These are phyloP conservation scores for Scaptomyza tumidula DNA, from an alignment of 2,888 invertebrate genomes.

Conservation along the genomic window DNA sequence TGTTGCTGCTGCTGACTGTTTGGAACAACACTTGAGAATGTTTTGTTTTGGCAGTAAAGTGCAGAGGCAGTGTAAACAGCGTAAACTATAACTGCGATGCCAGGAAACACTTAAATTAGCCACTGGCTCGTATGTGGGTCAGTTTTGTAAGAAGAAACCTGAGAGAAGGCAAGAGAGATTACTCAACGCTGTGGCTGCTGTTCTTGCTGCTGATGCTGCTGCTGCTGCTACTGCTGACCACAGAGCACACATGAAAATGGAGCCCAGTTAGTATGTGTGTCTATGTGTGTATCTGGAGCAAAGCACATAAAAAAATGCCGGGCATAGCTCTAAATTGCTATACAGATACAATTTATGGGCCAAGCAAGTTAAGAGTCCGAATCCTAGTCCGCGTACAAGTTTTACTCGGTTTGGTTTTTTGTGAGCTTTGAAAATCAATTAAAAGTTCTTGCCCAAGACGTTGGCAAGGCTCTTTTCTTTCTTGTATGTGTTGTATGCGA, in stretches of 20 bases:
- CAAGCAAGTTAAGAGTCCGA: slow-evolving; percentile 61
- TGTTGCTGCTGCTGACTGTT: slow-evolving; percentile 25
- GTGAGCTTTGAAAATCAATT: slow-evolving; percentile 70
- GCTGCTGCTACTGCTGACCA: slow-evolving; percentile 59
- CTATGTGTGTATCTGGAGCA: slow-evolving; percentile 42
- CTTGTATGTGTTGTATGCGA: slow-evolving; percentile 6
- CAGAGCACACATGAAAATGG: slow-evolving; percentile 60
- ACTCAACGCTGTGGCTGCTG: slow-evolving; percentile 56
- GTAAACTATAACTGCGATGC: slow-evolving; percentile 78
- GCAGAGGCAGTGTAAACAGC: slow-evolving; percentile 71
- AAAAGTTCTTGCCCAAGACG: slow-evolving; percentile 75
- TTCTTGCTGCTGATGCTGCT: background rate
- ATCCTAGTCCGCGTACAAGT: slow-evolving; percentile 23
- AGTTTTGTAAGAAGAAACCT: slow-evolving; percentile 69
- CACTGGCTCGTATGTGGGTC: slow-evolving; percentile 74
- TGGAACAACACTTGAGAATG: slow-evolving; percentile 59
- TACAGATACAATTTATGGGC: slow-evolving; percentile 75
- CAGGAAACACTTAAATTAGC: slow-evolving; percentile 79
- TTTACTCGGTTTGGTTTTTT: slow-evolving; percentile 34
- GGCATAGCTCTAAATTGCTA: slow-evolving; percentile 72
- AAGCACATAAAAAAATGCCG: slow-evolving; percentile 61
- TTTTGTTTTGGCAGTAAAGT: slow-evolving; percentile 78
- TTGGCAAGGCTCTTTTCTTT: slow-evolving; percentile 50
- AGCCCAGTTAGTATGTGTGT: slow-evolving; percentile 16
- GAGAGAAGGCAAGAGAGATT: slow-evolving; percentile 66